These are phyloP conservation scores for Carollia perspicillata DNA, from an alignment of 2,113 vertebrate genomes.

Conservation along the genomic window DNA sequence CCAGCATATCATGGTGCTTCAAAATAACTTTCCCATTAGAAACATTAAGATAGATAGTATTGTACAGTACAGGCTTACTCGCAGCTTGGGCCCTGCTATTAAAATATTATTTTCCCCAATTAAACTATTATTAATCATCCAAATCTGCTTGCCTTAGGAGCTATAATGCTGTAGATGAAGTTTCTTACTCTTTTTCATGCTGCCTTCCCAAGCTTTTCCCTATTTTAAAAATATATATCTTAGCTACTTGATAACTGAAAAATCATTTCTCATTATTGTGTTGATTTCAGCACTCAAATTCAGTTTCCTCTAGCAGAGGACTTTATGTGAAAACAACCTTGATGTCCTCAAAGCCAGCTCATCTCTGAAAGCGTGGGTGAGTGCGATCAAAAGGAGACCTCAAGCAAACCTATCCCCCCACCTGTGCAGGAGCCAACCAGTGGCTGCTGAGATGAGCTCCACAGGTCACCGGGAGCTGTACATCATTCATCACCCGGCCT, in stretches of 20 bases:
- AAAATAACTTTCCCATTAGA: background rate
- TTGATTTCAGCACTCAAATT: constrained; percentile 5
- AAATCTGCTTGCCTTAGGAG: background rate
- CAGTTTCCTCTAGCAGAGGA: background rate
- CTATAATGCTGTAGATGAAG: background rate
- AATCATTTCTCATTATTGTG: background rate
- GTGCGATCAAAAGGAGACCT: background rate
- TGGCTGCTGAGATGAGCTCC: background rate
- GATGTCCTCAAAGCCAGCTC: background rate
- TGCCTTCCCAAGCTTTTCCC: background rate
- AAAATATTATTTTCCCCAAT: background rate
- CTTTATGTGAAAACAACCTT: background rate
- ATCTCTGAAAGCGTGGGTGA: background rate
- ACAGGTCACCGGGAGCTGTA: background rate
- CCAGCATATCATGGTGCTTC: background rate
- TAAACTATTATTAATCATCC: background rate
- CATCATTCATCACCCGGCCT: background rate
- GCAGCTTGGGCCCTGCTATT: background rate
- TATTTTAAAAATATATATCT: background rate
- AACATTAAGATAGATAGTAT: background rate
- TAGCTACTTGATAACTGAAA: constrained; percentile 1
- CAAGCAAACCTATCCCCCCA: background rate
- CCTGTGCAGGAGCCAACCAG: background rate
- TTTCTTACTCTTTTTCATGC: background rate
- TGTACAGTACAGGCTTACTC: background rate